Conservation (phyloP, 2,888 invertebrate species). For the Drosophila algonquin region DNA sequence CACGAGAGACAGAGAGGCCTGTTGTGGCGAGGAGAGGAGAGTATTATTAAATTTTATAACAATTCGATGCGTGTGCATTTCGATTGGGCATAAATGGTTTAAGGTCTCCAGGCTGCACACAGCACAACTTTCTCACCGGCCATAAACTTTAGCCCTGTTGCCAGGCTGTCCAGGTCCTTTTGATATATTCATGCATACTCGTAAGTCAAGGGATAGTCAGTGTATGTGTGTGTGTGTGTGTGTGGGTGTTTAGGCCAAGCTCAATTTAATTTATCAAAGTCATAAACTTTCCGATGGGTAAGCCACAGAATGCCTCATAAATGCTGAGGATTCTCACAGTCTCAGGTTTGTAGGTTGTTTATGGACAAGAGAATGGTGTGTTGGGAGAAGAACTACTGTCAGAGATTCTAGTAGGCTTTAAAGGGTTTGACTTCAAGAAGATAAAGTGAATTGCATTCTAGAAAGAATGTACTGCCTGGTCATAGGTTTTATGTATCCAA, state of each 20-base stretch:
- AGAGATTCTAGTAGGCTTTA: background rate
- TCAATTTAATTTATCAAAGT: slow-evolving; percentile 78
- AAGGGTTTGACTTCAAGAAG: background rate
- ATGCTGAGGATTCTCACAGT: slow-evolving; percentile 42
- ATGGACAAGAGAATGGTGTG: slow-evolving; percentile 16
- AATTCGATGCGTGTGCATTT: slow-evolving; percentile 76
- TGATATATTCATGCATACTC: slow-evolving; percentile 40
- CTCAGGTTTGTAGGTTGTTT: slow-evolving; percentile 33
- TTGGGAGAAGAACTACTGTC: background rate
- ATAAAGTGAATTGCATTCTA: background rate
- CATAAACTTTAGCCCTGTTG: slow-evolving; percentile 48
- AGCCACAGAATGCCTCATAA: slow-evolving; percentile 61
- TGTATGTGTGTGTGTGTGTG: slow-evolving; percentile 24
- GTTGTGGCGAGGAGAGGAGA: background rate
- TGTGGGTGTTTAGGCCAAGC: slow-evolving; percentile 47
- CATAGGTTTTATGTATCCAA: no score
- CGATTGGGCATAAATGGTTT: slow-evolving; percentile 74
- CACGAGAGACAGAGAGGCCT: background rate
- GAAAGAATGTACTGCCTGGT: no score
- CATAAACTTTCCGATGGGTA: slow-evolving; percentile 71
- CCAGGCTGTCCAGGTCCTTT: slow-evolving; percentile 7
- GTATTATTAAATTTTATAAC: slow-evolving; percentile 75
- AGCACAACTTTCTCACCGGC: slow-evolving; percentile 19
- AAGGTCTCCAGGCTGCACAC: slow-evolving; percentile 49
- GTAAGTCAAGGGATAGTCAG: background rate